phyloP scores from a whole-genome alignment of 2,888 invertebrate species.

The Dicranocentrus wangi region DNA sequence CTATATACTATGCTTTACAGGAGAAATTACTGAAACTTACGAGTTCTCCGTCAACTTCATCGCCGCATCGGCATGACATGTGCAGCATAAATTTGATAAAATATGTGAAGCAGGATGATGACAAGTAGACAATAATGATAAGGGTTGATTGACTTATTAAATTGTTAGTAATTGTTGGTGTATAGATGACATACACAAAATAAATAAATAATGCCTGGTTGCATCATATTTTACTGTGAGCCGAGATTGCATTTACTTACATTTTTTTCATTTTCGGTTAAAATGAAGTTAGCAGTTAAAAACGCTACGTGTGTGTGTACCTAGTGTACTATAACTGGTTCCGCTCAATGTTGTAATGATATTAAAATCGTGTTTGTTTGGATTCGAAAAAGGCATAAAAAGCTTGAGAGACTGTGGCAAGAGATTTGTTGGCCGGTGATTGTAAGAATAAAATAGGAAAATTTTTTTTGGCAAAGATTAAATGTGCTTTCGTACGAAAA shows the following conservation, averaged over 20 bases:
- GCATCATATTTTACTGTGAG: no score
- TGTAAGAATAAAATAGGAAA: conserved; percentile 17
- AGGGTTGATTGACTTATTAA: conserved; percentile 54
- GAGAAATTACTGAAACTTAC: not conserved
- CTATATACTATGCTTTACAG: conserved; percentile 9
- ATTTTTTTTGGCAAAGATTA: conserved; percentile 25
- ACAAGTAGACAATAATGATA: conserved; percentile 23
- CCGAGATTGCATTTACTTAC: no score
- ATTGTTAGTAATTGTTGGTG: conserved; percentile 19
- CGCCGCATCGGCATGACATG: conserved; percentile 30
- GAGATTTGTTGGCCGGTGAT: conserved; percentile 3
- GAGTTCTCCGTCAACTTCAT: not conserved
- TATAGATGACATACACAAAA: not conserved
- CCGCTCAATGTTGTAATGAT: not conserved
- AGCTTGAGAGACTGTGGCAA: conserved; percentile 4
- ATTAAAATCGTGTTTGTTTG: not conserved
- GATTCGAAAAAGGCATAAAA: not conserved
- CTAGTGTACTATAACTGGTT: conserved; percentile 12
- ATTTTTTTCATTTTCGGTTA: no score
- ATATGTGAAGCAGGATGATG: conserved; percentile 18
- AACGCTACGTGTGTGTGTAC: not conserved
- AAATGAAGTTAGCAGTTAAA: not conserved
- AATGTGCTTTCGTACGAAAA: conserved; percentile 7
- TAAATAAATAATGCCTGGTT: not conserved
- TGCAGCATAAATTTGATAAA: conserved; percentile 33